These are phyloP conservation scores for Hiodon alosoides DNA, from an alignment of 2,113 vertebrate genomes.

Conservation along the genomic window DNA sequence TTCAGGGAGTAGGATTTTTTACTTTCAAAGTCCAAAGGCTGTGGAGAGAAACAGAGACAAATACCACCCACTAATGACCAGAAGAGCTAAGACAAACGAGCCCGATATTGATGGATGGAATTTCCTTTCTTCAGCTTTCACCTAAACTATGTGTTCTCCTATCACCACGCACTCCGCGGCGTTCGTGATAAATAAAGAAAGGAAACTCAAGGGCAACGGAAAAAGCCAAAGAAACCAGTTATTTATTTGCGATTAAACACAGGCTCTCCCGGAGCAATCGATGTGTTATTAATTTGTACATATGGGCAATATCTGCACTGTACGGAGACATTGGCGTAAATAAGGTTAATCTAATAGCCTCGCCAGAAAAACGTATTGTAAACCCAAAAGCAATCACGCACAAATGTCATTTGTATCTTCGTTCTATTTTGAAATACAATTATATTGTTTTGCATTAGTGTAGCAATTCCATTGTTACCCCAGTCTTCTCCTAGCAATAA, in stretches of 20 bases:
- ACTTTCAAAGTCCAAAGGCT: constrained; percentile 91
- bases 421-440: constrained; percentile 40
- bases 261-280: constrained; percentile 37
- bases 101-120: constrained; percentile 55
- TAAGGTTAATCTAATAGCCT: constrained; percentile 45
- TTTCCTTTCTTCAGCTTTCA: constrained; percentile 47
- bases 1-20: constrained; percentile 87
- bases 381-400: constrained; percentile 43
- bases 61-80: constrained; percentile 58
- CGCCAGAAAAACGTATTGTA: constrained; percentile 35
- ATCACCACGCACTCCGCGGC: neutral
- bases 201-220: constrained; percentile 17
- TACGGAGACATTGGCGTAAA: constrained; percentile 37
- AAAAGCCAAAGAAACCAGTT: constrained; percentile 27
- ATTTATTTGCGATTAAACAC: constrained; percentile 38
- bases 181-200: constrained; percentile 11
- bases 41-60: constrained; percentile 62
- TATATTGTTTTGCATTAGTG: constrained; percentile 31
- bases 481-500: constrained; percentile 35
- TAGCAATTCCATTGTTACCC: constrained; percentile 40
- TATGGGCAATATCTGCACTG: constrained; percentile 37
- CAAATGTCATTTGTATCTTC: constrained; percentile 45
- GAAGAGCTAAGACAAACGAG: constrained; percentile 53
- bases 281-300: constrained; percentile 42
- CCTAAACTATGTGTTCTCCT: constrained; percentile 34